Conservation (phyloP, 2,888 invertebrate genomes). For the Drosophila mimetica region DNA sequence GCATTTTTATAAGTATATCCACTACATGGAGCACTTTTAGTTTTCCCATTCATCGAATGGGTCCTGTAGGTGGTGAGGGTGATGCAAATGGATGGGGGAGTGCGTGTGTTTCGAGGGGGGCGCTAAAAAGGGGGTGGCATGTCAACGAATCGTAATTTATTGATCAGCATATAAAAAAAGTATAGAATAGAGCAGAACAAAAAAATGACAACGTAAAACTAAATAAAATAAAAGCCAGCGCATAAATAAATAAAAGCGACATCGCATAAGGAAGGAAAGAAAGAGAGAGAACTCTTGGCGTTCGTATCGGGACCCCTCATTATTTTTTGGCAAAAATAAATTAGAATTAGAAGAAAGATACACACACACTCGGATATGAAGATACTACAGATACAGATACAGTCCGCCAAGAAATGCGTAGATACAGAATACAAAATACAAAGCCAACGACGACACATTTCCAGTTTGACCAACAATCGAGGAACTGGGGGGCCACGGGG, state of each 20-base stretch:
- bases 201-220: slow-evolving; percentile 19
- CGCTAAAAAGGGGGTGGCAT: slow-evolving; percentile 57
- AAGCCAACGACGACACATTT: slow-evolving; percentile 62
- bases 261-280: slow-evolving; percentile 17
- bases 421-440: slow-evolving; percentile 23
- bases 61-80: neutral
- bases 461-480: slow-evolving; percentile 56
- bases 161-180: slow-evolving; percentile 60
- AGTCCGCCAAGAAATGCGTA: slow-evolving; percentile 62
- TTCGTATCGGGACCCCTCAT: slow-evolving; percentile 51
- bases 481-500: slow-evolving; percentile 9
- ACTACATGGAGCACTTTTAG: no score
- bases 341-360: slow-evolving; percentile 77
- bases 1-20: no score
- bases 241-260: slow-evolving; percentile 73
- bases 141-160: slow-evolving; percentile 77
- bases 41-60: neutral
- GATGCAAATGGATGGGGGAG: neutral
- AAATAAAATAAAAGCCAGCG: slow-evolving; percentile 47
- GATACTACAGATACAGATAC: slow-evolving; percentile 24
- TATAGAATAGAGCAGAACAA: slow-evolving; percentile 10
- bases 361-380: slow-evolving; percentile 38
- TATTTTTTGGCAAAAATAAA: slow-evolving; percentile 73
- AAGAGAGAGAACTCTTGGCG: slow-evolving; percentile 17
- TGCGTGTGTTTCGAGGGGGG: slow-evolving; percentile 22